A percentile compares a stretch with the other conserved stretches of the same genome.
These are phyloP conservation scores for Wasmannia auropunctata DNA, from an alignment of 1,140 invertebrate genomes.

Conservation along the genomic window DNA sequence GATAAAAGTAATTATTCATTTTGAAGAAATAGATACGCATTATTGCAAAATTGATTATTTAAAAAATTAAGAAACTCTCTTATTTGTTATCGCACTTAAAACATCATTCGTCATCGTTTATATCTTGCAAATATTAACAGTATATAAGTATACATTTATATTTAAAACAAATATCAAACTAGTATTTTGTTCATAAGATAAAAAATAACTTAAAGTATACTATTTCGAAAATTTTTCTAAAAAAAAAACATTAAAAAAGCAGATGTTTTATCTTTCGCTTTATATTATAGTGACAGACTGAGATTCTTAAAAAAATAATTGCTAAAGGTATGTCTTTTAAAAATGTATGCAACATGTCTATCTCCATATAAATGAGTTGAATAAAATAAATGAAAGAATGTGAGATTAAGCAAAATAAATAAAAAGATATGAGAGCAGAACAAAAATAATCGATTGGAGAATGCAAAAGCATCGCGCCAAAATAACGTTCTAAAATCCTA, in stretches of 20 bases:
- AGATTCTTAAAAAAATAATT: not conserved
- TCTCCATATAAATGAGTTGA: not conserved
- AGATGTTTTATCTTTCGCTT: not conserved
- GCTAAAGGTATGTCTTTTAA: not conserved
- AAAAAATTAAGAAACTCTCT: not conserved
- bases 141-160: not conserved
- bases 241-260: not conserved
- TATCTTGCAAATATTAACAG: not conserved
- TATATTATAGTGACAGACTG: slow-evolving; percentile 16
- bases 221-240: not conserved
- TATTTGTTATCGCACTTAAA: not conserved
- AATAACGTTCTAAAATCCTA: slow-evolving; percentile 20
- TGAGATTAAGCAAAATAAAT: not conserved
- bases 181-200: not conserved
- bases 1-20: slow-evolving; percentile 34
- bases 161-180: not conserved
- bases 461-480: not conserved
- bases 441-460: not conserved
- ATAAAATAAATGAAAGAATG: not conserved
- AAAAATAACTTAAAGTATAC: not conserved
- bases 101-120: not conserved
- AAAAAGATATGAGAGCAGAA: not conserved
- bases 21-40: slow-evolving; percentile 59
- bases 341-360: not conserved
- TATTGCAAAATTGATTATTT: not conserved